Conservation (phyloP, 2,113 vertebrate genomes). For the Tachysurus fulvidraco region DNA sequence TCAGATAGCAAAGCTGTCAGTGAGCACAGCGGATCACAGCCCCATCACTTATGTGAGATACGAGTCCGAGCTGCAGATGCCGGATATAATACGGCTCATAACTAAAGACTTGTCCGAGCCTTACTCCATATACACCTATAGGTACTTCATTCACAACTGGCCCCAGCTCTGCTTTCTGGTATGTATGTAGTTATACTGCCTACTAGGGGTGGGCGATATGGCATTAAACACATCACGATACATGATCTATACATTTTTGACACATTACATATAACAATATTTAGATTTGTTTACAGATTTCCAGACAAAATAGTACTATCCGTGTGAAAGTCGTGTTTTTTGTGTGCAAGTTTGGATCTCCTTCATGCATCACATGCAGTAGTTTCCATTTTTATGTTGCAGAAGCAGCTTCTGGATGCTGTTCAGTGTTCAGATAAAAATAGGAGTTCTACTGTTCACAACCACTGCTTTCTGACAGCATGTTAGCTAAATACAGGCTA, state of each 20-base stretch:
- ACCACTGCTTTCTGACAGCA: background rate
- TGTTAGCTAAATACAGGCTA: background rate
- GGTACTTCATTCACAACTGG: constrained; percentile 99
- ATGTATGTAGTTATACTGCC: constrained; percentile 70
- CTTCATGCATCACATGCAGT: background rate
- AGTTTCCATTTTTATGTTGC: background rate
- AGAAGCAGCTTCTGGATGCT: background rate
- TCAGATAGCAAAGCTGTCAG: constrained; percentile 73
- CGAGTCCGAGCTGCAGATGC: constrained; percentile 99
- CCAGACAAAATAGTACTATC: background rate
- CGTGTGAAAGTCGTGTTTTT: background rate
- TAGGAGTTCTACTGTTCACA: background rate
- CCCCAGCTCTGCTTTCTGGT: constrained; percentile 99
- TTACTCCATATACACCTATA: constrained; percentile 99
- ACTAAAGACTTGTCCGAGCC: constrained; percentile 99
- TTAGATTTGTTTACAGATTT: background rate
- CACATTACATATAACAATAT: background rate
- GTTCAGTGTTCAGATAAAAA: background rate
- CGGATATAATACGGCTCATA: constrained; percentile 99
- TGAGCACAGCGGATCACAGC: constrained; percentile 67
- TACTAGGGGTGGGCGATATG: constrained; percentile 13
- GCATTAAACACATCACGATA: background rate
- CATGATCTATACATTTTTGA: background rate
- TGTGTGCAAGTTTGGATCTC: background rate
- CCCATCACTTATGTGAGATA: constrained; percentile 95